Conservation (phyloP, 2,113 vertebrate genomes). For the Cygnus atratus region DNA sequence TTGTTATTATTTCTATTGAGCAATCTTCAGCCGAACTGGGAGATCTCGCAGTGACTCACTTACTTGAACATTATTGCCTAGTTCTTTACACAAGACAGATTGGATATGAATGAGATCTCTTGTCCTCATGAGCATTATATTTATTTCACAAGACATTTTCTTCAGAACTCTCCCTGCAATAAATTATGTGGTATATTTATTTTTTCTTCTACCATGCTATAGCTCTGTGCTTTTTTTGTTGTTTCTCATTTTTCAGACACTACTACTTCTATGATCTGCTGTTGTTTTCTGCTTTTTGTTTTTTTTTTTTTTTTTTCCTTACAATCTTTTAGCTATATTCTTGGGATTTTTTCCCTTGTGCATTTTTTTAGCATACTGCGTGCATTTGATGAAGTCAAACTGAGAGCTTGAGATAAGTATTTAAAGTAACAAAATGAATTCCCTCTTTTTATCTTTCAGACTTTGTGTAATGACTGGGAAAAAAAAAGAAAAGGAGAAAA, state of each 20-base stretch:
- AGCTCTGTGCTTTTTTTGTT: conserved; percentile 44
- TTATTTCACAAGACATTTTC: conserved; percentile 71
- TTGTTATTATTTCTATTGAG: conserved; percentile 70
- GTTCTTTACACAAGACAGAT: conserved; percentile 78
- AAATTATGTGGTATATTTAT: conserved; percentile 75
- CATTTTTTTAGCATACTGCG: conserved; percentile 44
- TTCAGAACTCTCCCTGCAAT: conserved; percentile 65
- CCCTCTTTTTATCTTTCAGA: conserved; percentile 56
- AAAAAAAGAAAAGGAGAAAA: neutral
- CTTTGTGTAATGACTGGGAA: conserved; percentile 47
- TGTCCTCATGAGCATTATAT: conserved; percentile 66
- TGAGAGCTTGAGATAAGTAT: conserved; percentile 56
- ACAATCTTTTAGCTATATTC: conserved; percentile 41
- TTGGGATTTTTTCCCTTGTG: conserved; percentile 61
- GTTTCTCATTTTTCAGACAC: conserved; percentile 71
- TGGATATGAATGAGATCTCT: conserved; percentile 66
- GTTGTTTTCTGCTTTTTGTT: conserved; percentile 59
- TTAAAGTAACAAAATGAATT: conserved; percentile 61
- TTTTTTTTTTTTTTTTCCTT: conserved; percentile 56
- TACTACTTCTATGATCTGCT: conserved; percentile 52
- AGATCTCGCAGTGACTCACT: conserved; percentile 63
- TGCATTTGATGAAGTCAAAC: conserved; percentile 13
- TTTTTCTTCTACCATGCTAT: conserved; percentile 65
- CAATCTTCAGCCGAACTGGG: conserved; percentile 59
- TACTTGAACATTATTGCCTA: conserved; percentile 73